Evolutionary conservation across 2,888 invertebrate genomes (phyloP).

Genomic region (Halictus quadricinctus): DNA sequence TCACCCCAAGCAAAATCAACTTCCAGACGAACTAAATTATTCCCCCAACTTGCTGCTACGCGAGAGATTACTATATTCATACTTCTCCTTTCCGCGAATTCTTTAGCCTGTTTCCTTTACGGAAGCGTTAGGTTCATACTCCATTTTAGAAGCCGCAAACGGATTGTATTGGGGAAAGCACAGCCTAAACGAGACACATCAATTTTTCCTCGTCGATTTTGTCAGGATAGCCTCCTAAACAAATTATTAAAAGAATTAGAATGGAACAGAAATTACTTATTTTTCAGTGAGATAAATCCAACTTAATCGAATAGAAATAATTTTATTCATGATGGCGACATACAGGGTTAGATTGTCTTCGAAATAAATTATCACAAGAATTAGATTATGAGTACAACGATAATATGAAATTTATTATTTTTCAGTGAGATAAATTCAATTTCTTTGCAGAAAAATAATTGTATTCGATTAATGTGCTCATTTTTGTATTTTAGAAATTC

Average conservation of each 20-base stretch:
- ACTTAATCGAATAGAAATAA: not conserved
- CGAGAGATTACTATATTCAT: conserved; percentile 8
- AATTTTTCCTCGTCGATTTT: not conserved
- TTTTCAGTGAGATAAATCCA: not conserved
- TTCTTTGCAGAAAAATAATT: not conserved
- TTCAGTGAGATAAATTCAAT: not conserved
- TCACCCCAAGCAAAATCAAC: conserved; percentile 17
- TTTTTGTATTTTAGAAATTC: not conserved
- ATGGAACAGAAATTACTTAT: not conserved
- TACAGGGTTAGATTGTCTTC: not conserved
- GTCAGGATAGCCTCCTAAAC: not conserved
- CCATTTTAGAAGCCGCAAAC: not conserved
- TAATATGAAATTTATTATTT: no score
- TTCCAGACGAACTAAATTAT: conserved; percentile 7
- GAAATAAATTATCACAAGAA: no score
- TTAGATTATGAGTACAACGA: not conserved
- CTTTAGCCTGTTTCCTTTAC: not conserved
- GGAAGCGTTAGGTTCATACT: not conserved
- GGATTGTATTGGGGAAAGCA: not conserved
- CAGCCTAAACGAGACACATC: not conserved
- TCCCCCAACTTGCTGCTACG: not conserved
- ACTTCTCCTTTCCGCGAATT: conserved; percentile 8
- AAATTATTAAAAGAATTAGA: not conserved
- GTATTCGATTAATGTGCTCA: not conserved
- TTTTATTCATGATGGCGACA: not conserved